A percentile compares a stretch with the other conserved stretches of the same genome.
Evolutionary conservation across 2,113 vertebrate species (phyloP).

Genomic region (Struthidea cinerea): DNA sequence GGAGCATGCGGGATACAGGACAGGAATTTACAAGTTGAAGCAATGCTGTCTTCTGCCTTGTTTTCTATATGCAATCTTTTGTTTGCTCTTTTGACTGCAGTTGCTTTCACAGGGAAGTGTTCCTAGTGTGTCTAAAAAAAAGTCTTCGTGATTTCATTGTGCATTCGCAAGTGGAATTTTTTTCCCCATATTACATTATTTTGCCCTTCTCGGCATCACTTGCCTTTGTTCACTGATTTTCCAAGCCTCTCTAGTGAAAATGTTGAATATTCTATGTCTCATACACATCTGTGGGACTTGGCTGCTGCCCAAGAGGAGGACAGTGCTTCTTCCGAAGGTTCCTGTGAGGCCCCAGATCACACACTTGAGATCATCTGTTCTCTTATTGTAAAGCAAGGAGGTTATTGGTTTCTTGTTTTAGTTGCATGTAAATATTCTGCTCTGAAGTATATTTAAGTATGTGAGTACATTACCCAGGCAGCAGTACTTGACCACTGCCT

Average conservation of each 20-base stretch:
- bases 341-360: background rate
- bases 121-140: background rate
- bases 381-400: background rate
- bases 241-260: background rate
- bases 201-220: slow-evolving; percentile 1
- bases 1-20: background rate
- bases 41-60: background rate
- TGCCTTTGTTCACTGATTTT: background rate
- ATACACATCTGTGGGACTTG: background rate
- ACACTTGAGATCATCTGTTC: background rate
- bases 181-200: background rate
- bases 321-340: background rate
- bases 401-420: background rate
- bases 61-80: background rate
- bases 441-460: background rate
- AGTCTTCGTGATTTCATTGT: background rate
- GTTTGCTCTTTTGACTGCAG: background rate
- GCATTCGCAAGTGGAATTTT: background rate
- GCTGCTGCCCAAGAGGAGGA: background rate
- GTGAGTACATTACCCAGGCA: background rate
- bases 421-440: background rate
- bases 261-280: background rate
- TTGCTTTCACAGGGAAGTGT: background rate
- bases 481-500: background rate
- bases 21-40: background rate